Base-by-base conservation (phyloP, 2,888 invertebrate genomes). In the Apamea epomidion region DNA sequence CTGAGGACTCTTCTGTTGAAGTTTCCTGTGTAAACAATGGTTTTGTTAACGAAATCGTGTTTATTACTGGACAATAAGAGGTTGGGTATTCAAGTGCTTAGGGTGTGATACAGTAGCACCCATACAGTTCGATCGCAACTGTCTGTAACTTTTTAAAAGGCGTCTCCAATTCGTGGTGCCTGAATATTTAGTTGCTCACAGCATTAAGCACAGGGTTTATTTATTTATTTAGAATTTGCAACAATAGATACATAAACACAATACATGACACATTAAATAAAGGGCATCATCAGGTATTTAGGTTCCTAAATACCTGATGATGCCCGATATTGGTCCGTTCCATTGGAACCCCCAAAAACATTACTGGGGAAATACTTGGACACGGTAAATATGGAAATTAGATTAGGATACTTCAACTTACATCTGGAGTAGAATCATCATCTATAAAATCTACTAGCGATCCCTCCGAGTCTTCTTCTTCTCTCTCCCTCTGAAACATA, bases 401-500 rank as follows among this genome's bases (percentile, higher is more conserved):
- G 25, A 58, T 58, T n/a, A n/a, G 58, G 12, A 25, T n/a, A n/a
- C 10, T 29, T 62, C 7, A 29, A 83, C 92, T 93, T 83, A 96
- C 95, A n/a, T 97, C 95, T 25, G 96, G 94, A 1, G 97, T 97
- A 25, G 97, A 95, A 75, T 97, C 97, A 82, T 97, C 97, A 91
- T 98, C 98, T 74, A 98, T 98, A 88, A 98, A 98, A 92, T 98
- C 98, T 87, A 97, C 98, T 65, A 98, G 91, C 0, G 98, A 98
- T 51, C 98, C 98, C 91, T 98, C 98, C 0, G 98, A 98, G 83
- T 98, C 98, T 78, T 97, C 97, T 90, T 97, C 97, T 91, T 97
- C 97, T 92, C 95, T 95, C 67, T 97, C 97, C 86, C 97, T 94
- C 97, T 97, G 92, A 74, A 82, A 80, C 18, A 69, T 68, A 45